Evolutionary conservation across 2,888 invertebrate species (phyloP), one percentile per base, ranked within the genome.

Genomic region (Panorpa germanica): DNA sequence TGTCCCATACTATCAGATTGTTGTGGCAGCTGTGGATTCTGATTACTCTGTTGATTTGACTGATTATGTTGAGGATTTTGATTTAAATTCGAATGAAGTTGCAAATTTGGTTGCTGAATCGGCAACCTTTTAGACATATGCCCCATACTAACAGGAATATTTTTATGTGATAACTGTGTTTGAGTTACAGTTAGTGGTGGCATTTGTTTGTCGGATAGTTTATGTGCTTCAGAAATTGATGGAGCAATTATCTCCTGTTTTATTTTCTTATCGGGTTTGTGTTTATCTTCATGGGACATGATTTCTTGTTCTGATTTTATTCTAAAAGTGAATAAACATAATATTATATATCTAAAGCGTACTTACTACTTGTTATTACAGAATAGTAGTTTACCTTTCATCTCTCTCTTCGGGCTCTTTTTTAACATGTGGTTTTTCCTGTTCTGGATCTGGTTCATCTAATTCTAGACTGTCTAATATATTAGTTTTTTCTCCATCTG

Each of bases 391-490:
- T 25, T 5, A 25, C 11, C 13, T 13, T 25, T 12, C 9, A 11
- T 34, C 32, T 20, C 31, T 26, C 24, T 34, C 33, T 34, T 34
- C 38, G 19, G 50, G 52, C 26, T 54, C 50, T 21, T 59, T 44
- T 39, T 59, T 57, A 13, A 53, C 53, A n/a, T n/a, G n/a, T n/a
- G n/a, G n/a, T 33, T 71, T 70, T 25, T 72, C 65, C 39, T 75
- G 74, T 21, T 73, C 69, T 38, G 73, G 66, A 38, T 69, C 69
- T 28, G 73, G 71, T 40, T 80, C 80, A 36, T 81, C 80, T 35
- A 82, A 60, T 49, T 86, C 86, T 29, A 86, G 58, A 34, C 77
- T 74, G 48, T 86, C 85, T 31, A 91, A 65, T 40, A 90, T 80
- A 46, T 83, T 85, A 19, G 82, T 82, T 45, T 78, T 75, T 37